phyloP scores from a whole-genome alignment of 2,113 vertebrate genomes.

The Seriola dumerili region DNA sequence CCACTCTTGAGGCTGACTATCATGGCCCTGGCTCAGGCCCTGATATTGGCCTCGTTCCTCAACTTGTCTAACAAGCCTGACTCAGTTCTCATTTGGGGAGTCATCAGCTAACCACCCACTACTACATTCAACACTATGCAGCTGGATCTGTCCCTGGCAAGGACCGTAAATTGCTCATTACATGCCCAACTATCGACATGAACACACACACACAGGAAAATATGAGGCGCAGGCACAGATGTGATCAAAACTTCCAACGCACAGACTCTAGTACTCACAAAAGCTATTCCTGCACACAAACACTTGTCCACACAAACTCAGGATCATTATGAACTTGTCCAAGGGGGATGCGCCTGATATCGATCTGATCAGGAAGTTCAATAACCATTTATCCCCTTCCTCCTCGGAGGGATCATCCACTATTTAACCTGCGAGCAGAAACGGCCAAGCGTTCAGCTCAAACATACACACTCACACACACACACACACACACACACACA shows the following conservation, averaged over 20 bases:
- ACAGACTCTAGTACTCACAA: background rate
- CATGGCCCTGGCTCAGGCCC: constrained; percentile 56
- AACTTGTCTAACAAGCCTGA: constrained; percentile 68
- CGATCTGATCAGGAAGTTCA: constrained; percentile 46
- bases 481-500: constrained; percentile 9
- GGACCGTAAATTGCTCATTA: constrained; percentile 55
- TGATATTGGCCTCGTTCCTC: constrained; percentile 70
- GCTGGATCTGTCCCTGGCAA: constrained; percentile 60
- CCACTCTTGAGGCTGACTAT: constrained; percentile 63
- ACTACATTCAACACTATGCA: constrained; percentile 39
- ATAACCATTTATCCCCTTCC: constrained; percentile 31
- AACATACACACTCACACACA: constrained; percentile 1
- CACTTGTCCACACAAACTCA: background rate
- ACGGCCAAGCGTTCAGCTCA: constrained; percentile 17
- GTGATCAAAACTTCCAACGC: constrained; percentile 33
- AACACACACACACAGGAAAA: background rate
- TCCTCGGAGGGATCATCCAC: constrained; percentile 21
- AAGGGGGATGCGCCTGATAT: constrained; percentile 9
- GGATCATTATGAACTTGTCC: constrained; percentile 1
- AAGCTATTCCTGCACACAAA: constrained; percentile 11
- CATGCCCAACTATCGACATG: constrained; percentile 47
- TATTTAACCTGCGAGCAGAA: constrained; percentile 23
- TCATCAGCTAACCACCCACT: constrained; percentile 61
- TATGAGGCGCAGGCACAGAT: constrained; percentile 19
- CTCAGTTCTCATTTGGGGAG: constrained; percentile 68